Base-by-base conservation (phyloP, 1,140 invertebrate species). In the Polypedilum vanderplanki region DNA sequence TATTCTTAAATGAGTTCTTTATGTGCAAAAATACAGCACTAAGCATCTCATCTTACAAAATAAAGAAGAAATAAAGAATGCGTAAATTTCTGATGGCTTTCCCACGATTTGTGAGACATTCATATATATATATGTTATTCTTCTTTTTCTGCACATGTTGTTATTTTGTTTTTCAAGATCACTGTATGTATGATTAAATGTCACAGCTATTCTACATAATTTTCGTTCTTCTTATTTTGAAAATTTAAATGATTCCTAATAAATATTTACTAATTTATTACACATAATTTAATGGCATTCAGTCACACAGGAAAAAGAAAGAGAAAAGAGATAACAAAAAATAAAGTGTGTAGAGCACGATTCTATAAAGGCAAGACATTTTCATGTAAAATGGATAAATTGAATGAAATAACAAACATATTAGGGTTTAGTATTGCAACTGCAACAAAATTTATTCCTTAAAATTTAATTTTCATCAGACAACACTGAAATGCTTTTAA, bases 301-400 rank as follows among this genome's bases (percentile, higher is more conserved):
- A 33, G 24, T 33, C 24, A 33, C 24, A 33, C 24, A 33, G 24
- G 24, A 33, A 33, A 33, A 33, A 33, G 24, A 33, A 33, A n/a
- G 46, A n/a, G 4, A 57, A 57, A n/a, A 12, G 46, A 57, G 46
- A 57, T 4, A 33, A 57, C 3, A 18, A n/a, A 70, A 70, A 9
- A 8, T 70, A 70, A 70, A 70, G 65, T 70, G 65, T 70, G 65
- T 70, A 70, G 17, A 70, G 65, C 65, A 70, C 65, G 65, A 70
- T 20, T 5, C 65, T 70, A 70, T 22, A 70, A 70, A 18, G 24
- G 24, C 24, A 33, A 33, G 24, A 17, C 64, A 18, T 18, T 7
- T n/a, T n/a, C 17, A 70, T 18, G 20, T 22, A 20, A 22, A 70
- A 70, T 70, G 65, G 65, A 70, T 70, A 70, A 70, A 70, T 70